phyloP scores from a whole-genome alignment of 2,888 invertebrate genomes.

The Stratiomys singularior region DNA sequence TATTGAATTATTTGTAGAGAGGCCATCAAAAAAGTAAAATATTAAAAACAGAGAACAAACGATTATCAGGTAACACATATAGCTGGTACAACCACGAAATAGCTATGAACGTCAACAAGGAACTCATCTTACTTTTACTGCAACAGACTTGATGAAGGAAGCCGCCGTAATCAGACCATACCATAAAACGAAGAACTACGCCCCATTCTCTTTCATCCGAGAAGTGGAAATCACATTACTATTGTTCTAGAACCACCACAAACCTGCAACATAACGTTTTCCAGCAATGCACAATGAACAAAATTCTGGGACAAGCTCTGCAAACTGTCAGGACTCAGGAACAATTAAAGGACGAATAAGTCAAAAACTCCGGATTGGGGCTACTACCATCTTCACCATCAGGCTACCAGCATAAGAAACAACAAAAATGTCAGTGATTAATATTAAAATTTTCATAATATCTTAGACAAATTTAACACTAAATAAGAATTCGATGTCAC shows the following conservation, averaged over 20 bases:
- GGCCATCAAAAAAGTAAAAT: too few species aligned
- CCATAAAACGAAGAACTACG: too few species aligned
- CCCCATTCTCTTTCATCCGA: too few species aligned
- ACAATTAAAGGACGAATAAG: conserved; percentile 47
- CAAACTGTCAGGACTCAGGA: conserved; percentile 49
- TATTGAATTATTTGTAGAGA: too few species aligned
- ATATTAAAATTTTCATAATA: conserved; percentile 50
- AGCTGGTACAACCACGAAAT: too few species aligned
- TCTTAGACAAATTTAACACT: conserved; percentile 52
- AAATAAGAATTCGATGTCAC: conserved; percentile 50
- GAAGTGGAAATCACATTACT: neutral
- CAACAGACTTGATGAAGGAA: too few species aligned
- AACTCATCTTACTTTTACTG: too few species aligned
- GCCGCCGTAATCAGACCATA: too few species aligned
- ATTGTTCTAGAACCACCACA: neutral
- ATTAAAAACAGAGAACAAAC: too few species aligned
- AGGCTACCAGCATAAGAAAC: conserved; percentile 43
- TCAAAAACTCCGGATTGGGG: conserved; percentile 38
- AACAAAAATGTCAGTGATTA: conserved; percentile 52
- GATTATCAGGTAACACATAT: too few species aligned
- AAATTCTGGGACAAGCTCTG: neutral
- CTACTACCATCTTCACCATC: neutral
- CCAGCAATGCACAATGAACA: neutral
- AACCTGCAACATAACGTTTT: neutral
- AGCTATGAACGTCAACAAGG: too few species aligned